Conservation (phyloP, 1,140 invertebrate species). For the Sycophaga agraensis region DNA sequence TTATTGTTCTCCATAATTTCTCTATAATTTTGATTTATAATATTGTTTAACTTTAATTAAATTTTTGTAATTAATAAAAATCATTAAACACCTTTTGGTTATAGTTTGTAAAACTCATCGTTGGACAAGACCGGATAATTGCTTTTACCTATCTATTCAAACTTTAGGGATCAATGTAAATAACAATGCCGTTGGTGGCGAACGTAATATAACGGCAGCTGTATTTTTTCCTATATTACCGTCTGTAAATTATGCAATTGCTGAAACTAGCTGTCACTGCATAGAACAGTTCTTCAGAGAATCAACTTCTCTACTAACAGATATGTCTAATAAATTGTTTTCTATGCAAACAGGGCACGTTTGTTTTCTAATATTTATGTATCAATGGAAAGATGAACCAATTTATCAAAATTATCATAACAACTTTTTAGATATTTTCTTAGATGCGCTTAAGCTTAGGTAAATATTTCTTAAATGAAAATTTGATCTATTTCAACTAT, state of each 20-base stretch:
- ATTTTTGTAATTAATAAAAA: too few relatives aligned
- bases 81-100: too few relatives aligned
- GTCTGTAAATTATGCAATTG: background rate
- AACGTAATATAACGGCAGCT: constrained; percentile 17
- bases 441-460: background rate
- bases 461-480: background rate
- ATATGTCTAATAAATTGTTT: constrained; percentile 11
- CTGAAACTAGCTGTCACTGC: background rate
- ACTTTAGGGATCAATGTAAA: background rate
- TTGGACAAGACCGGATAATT: constrained; percentile 12
- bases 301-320: background rate
- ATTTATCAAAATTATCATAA: constrained; percentile 8
- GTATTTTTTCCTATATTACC: constrained; percentile 16
- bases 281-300: constrained; percentile 13
- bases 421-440: constrained; percentile 13
- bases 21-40: too few relatives aligned
- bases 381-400: constrained; percentile 16
- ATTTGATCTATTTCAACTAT: background rate
- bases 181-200: background rate
- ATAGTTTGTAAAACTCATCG: constrained; percentile 13
- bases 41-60: too few relatives aligned
- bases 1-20: too few relatives aligned
- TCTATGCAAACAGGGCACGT: background rate
- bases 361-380: constrained; percentile 17
- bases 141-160: constrained; percentile 19